Percentiles rank a stretch among this genome's conserved stretches.
Evolutionary conservation across 2,113 vertebrate species (phyloP).

Genomic region (Bos indicus): DNA sequence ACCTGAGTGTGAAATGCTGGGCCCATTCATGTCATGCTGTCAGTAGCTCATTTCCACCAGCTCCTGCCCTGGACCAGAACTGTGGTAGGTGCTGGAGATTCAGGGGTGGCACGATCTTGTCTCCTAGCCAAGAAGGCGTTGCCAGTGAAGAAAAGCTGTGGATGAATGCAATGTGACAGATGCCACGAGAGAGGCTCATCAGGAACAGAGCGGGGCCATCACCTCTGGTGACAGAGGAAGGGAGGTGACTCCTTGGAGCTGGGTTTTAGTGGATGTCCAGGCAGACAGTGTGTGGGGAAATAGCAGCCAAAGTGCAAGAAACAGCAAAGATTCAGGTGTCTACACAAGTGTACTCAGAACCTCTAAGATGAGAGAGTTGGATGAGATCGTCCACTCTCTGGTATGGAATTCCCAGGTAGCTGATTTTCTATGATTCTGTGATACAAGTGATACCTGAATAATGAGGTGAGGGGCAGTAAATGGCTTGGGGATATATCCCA

Average conservation of each 20-base stretch:
- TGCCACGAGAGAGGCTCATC: too few species aligned
- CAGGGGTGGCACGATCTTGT: accelerated
- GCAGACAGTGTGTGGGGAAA: not conserved
- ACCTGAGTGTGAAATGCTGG: not conserved
- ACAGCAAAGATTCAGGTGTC: not conserved
- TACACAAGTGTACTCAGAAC: too few species aligned
- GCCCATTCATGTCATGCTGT: accelerated
- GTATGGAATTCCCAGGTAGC: not conserved
- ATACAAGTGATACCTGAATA: not conserved
- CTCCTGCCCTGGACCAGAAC: not conserved
- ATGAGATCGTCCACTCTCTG: not conserved
- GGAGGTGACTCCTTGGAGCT: not conserved
- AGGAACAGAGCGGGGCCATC: not conserved
- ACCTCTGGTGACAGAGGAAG: not conserved
- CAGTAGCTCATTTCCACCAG: not conserved
- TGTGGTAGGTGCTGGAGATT: not conserved
- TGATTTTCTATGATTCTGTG: not conserved
- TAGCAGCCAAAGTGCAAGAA: too few species aligned
- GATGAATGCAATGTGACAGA: not conserved
- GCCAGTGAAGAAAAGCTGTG: accelerated
- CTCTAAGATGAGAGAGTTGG: not conserved
- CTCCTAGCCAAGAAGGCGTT: not conserved
- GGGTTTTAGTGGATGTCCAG: not conserved
- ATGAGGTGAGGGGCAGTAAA: not conserved
- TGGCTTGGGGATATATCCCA: not conserved